Conservation (phyloP, 2,797 vertebrate species). For the Etheostoma perlongum region DNA sequence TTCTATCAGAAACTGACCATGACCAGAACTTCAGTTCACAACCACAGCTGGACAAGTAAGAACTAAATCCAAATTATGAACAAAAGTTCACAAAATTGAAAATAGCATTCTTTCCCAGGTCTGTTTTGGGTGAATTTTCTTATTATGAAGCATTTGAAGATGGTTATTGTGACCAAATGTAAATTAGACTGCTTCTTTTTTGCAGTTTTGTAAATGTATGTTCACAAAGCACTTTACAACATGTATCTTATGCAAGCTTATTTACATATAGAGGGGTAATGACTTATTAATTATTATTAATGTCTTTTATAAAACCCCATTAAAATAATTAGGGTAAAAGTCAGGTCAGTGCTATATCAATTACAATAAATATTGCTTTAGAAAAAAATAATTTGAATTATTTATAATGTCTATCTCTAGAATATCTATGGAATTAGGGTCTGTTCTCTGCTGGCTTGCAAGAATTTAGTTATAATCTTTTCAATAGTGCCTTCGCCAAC, state of each 20-base stretch:
- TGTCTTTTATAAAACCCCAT: neutral
- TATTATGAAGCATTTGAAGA: neutral
- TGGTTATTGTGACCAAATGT: constrained; percentile 58
- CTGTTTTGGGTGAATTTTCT: constrained; percentile 1
- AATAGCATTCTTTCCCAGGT: neutral
- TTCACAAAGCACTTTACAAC: constrained; percentile 80
- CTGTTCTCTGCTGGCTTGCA: neutral
- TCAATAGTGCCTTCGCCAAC: no score
- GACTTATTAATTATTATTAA: constrained; percentile 8
- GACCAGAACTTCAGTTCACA: neutral
- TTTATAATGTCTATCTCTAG: no score
- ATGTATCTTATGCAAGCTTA: constrained; percentile 67
- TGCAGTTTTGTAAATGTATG: constrained; percentile 61
- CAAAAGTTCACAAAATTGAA: neutral
- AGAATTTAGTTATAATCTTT: neutral
- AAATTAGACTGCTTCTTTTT: constrained; percentile 8
- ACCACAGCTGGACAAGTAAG: neutral
- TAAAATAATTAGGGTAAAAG: neutral
- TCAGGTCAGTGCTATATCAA: neutral
- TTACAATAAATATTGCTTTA: neutral
- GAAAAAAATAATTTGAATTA: neutral
- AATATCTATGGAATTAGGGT: neutral
- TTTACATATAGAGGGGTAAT: constrained; percentile 5
- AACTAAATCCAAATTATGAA: neutral
- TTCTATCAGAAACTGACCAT: neutral